Evolutionary conservation across 2,888 invertebrate genomes (phyloP).

Genomic region (Therioaphis trifolii): DNA sequence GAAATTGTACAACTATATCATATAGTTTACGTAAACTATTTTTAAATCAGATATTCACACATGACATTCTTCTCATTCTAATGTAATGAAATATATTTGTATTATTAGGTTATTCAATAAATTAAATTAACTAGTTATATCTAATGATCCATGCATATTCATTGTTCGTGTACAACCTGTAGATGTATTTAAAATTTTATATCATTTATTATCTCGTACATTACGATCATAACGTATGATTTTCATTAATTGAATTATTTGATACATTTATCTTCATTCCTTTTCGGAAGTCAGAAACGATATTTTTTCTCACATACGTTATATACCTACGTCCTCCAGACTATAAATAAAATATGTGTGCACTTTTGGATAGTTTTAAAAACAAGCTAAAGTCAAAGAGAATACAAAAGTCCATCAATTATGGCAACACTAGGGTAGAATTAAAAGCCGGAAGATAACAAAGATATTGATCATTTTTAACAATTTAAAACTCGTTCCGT

Average conservation of each 20-base stretch:
- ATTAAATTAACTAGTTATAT: no score
- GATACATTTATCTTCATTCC: background rate
- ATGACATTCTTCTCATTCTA: no score
- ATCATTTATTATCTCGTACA: no score
- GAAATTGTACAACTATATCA: no score
- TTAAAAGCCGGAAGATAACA: slow-evolving; percentile 27
- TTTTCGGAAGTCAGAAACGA: background rate
- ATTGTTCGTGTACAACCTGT: no score
- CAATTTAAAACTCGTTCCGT: background rate
- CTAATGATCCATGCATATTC: no score
- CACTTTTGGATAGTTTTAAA: slow-evolving; percentile 25
- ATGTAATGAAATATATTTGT: no score
- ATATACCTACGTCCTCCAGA: background rate
- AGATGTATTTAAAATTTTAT: no score
- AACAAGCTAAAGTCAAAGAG: slow-evolving; percentile 25
- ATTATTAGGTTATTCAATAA: no score
- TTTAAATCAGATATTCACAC: no score
- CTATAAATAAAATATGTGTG: slow-evolving; percentile 18
- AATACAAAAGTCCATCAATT: slow-evolving; percentile 41
- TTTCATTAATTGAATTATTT: background rate
- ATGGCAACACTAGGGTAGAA: slow-evolving; percentile 17
- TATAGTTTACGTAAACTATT: no score
- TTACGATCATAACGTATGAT: no score
- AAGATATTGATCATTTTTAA: slow-evolving; percentile 40
- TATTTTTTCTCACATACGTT: background rate